Evolutionary conservation across 2,113 vertebrate genomes (phyloP), one percentile per base, ranked within the genome.

Genomic region (Leucopsar rothschildi): DNA sequence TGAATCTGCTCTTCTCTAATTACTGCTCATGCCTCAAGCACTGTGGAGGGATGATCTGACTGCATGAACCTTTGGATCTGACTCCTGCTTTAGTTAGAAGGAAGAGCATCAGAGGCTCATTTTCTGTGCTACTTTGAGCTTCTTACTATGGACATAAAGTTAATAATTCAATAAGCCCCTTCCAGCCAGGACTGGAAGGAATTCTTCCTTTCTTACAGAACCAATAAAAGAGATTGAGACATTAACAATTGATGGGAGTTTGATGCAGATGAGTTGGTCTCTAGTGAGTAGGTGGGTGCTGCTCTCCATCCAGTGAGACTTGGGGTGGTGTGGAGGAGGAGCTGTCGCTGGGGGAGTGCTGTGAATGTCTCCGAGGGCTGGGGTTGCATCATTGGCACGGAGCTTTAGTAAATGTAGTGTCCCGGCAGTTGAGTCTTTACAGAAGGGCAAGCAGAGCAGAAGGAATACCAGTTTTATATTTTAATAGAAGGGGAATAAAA

Each of bases 301-400:
- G 56, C 29, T 81, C 39, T 71, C 65, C 40, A 14, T 40, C 31
- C 28, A 17, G 66, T 27, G 39, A n/a, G 25, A 12, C 21, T 15
- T n/a, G 5, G 0, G 29, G 37, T 10, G 0, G 0, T 15, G 49
- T 19, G 77, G 31, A 79, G 25, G 37, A 69, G 63, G 21, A 82
- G 79, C 59, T 83, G 50, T 33, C 2, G 0, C 33, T 80, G 31
- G 19, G 7, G 4, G 3, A 5, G 1, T 31, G 55, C 17, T 55
- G 35, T 31, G 40, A 63, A 9, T 21, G 64, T 59, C 60, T 75
- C 52, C 0, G 0, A 28, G 69, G n/a, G 44, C 12, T 42, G 57
- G 28, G 15, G 20, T 14, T 75, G 37, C 40, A 45, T 52, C 28
- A 11, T 0, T 42, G 47, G 37, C 50, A 47, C 0, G 0, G 5